A percentile compares a stretch with the other conserved stretches of the same genome.
Evolutionary conservation across 2,888 invertebrate species (phyloP).

Genomic region (Caenorhabditis drosophilae): DNA sequence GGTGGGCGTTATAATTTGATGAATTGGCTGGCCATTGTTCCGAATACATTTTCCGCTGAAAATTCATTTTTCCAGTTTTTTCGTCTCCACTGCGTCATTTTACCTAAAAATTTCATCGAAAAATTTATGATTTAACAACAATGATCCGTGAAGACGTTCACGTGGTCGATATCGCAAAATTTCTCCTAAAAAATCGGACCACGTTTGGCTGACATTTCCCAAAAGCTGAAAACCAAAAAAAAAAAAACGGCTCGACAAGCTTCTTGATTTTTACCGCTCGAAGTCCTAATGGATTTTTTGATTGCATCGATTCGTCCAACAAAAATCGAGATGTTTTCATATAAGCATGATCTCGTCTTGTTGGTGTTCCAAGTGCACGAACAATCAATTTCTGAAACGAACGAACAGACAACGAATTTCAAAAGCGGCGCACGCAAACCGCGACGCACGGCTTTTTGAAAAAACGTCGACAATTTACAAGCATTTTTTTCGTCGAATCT

Average conservation of each 20-base stretch:
- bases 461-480: no score
- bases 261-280: constrained; percentile 3
- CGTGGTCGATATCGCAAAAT: constrained; percentile 52
- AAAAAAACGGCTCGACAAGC: no score
- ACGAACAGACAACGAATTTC: no score
- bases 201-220: constrained; percentile 22
- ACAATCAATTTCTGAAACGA: constrained; percentile 38
- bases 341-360: constrained; percentile 20
- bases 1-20: constrained; percentile 32
- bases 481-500: constrained; percentile 34
- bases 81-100: not conserved
- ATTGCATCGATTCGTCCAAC: constrained; percentile 4
- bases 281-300: constrained; percentile 20
- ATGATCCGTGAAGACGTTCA: constrained; percentile 46
- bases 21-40: constrained; percentile 38
- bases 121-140: constrained; percentile 44
- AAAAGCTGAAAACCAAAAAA: constrained; percentile 14
- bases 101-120: constrained; percentile 45
- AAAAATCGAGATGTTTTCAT: constrained; percentile 31
- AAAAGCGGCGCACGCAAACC: not conserved
- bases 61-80: not conserved
- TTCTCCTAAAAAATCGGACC: constrained; percentile 35
- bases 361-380: constrained; percentile 33
- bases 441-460: no score
- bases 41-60: constrained; percentile 22